Percentiles rank a stretch among this genome's conserved stretches.
Evolutionary conservation across 2,113 vertebrate genomes (phyloP).

Genomic region (Psilopsiagon aymara): DNA sequence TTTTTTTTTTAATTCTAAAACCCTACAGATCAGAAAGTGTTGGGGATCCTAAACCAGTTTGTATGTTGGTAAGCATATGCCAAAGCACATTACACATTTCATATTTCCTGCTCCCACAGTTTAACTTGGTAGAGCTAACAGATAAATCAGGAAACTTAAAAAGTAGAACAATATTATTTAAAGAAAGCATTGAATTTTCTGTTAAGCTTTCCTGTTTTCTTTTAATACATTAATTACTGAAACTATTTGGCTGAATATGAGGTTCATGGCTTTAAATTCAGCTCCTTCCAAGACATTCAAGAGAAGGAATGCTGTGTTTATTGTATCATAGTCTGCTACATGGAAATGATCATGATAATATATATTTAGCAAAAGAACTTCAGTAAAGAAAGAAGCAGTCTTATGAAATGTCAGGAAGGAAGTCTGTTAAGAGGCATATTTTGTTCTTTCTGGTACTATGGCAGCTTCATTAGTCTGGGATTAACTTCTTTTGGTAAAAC

Average conservation of each 20-base stretch:
- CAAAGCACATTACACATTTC: not conserved
- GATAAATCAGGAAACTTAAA: not conserved
- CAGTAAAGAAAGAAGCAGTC: not conserved
- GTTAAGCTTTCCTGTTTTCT: not conserved
- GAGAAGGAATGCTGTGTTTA: slow-evolving; percentile 1
- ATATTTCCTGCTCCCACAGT: not conserved
- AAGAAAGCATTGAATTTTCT: slow-evolving; percentile 10
- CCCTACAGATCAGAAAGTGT: not conserved
- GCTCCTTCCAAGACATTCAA: not conserved
- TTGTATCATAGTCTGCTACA: not conserved
- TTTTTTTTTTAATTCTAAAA: not conserved
- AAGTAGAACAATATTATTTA: slow-evolving; percentile 2
- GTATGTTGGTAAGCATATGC: not conserved
- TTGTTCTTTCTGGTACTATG: not conserved
- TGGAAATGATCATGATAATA: not conserved
- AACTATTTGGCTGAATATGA: not conserved
- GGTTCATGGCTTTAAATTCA: not conserved
- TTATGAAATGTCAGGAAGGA: not conserved
- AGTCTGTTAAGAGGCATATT: not conserved
- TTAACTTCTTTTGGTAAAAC: not conserved
- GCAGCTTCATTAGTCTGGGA: not conserved
- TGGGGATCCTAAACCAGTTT: slow-evolving; percentile 16
- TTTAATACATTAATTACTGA: not conserved
- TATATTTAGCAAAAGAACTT: slow-evolving; percentile 31
- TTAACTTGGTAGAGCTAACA: slow-evolving; percentile 2